Percentiles rank a stretch among this genome's conserved stretches.
phyloP scores from a whole-genome alignment of 2,113 vertebrate genomes.

The human region GRCh38 chr5:133789001-133789500 shows the following conservation, averaged over 20 bases:
- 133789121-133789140: rapidly evolving
- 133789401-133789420: constrained; percentile 55
- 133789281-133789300: constrained; percentile 67
- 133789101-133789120: not conserved
- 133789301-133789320: constrained; percentile 75
- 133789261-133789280: constrained; percentile 46
- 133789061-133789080: not conserved
- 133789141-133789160: not conserved
- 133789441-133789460: constrained; percentile 55
- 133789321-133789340: constrained; percentile 78
- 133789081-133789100: not conserved
- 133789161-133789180: rapidly evolving
- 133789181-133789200: rapidly evolving
- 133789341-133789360: constrained; percentile 72
- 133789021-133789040: not conserved
- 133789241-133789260: not conserved
- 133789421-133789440: constrained; percentile 59
- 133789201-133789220: not conserved
- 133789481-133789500: not conserved
- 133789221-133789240: not conserved
- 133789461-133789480: constrained; percentile 45
- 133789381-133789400: constrained; percentile 77
- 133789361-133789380: constrained; percentile 76
- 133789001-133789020: not conserved
- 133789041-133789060: not conserved